These are phyloP conservation scores for Camelus bactrianus DNA, from an alignment of 2,113 vertebrate species.

Conservation along the genomic window DNA sequence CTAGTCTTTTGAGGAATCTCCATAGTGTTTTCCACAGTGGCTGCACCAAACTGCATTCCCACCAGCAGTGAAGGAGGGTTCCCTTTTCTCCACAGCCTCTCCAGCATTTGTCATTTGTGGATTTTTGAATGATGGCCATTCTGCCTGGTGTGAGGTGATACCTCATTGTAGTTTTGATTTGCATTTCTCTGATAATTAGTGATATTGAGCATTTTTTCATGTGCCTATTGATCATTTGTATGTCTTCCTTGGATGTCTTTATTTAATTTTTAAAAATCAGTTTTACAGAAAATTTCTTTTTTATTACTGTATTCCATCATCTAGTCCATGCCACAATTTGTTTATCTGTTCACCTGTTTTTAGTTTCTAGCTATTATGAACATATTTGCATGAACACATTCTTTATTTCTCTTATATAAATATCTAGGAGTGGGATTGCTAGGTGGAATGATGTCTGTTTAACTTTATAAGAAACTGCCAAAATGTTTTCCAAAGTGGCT, in stretches of 20 bases:
- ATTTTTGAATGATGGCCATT: no score
- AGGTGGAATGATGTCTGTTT: not conserved
- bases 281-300: not conserved
- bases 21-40: no score
- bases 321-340: not conserved
- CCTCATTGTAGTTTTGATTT: no score
- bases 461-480: not conserved
- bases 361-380: not conserved
- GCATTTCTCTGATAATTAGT: no score
- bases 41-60: no score
- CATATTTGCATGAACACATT: not conserved
- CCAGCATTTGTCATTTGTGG: no score
- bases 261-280: not conserved
- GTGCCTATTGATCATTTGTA: no score
- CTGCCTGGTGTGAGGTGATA: no score
- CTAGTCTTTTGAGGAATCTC: no score
- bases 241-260: not conserved
- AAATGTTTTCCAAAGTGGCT: not conserved
- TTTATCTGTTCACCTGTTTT: constrained; percentile 18
- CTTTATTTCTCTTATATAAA: not conserved
- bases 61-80: no score
- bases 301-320: not conserved
- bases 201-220: no score
- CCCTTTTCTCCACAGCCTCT: no score
- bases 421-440: not conserved